These are phyloP conservation scores for Catocala sponsa DNA, from an alignment of 2,888 invertebrate species.

Conservation along the genomic window DNA sequence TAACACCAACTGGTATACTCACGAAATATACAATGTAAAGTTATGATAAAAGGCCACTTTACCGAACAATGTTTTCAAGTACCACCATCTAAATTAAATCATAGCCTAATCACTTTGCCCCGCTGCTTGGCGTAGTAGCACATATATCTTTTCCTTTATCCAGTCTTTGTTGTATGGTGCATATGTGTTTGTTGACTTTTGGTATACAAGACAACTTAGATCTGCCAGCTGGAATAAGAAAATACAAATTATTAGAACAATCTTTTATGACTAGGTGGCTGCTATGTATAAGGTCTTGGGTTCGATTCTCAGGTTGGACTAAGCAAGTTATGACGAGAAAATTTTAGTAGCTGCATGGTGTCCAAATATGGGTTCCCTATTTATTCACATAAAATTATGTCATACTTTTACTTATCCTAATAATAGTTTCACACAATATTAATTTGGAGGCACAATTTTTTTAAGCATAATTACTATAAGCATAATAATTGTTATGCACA, in stretches of 20 bases:
- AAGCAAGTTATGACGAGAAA: too few relatives aligned
- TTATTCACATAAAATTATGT: background rate
- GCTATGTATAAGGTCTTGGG: too few relatives aligned
- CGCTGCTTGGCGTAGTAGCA: conserved; percentile 96
- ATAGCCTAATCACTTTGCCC: conserved; percentile 84
- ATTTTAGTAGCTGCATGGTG: too few relatives aligned
- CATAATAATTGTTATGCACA: too few relatives aligned
- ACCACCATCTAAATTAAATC: conserved; percentile 11
- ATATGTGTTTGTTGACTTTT: conserved; percentile 98
- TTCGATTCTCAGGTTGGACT: too few relatives aligned
- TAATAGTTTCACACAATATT: too few relatives aligned
- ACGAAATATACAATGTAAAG: too few relatives aligned
- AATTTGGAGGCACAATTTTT: too few relatives aligned
- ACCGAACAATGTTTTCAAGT: conserved; percentile 10
- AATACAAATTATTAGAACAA: background rate
- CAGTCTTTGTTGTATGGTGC: conserved; percentile 99
- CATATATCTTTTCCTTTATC: conserved; percentile 99
- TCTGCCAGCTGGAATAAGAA: conserved; percentile 91
- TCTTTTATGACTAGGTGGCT: too few relatives aligned
- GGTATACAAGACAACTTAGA: conserved; percentile 98
- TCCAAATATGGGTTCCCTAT: background rate
- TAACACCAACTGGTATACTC: too few relatives aligned
- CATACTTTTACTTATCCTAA: too few relatives aligned
- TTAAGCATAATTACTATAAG: too few relatives aligned
- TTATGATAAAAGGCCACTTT: background rate